A percentile compares a stretch with the other conserved stretches of the same genome.
Conservation (phyloP, 2,888 invertebrate genomes). For the Fissipunctia ypsillon region DNA sequence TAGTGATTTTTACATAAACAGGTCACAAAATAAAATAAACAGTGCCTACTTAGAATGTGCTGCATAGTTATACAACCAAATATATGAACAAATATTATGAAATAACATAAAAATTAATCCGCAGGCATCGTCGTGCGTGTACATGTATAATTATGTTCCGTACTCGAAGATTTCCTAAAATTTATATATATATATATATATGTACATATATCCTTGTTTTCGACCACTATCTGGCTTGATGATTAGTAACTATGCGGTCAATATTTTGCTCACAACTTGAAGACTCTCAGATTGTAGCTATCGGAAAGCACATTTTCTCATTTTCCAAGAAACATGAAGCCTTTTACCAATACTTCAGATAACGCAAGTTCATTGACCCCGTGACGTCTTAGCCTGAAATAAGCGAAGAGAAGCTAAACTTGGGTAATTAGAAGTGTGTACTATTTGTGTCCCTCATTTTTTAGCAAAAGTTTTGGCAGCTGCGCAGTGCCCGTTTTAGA, state of each 20-base stretch:
- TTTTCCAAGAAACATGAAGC: conserved; percentile 34
- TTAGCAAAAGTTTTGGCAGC: conserved; percentile 69
- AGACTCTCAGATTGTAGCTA: not conserved
- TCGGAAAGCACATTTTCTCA: conserved; percentile 33
- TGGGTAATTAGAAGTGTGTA: conserved; percentile 61
- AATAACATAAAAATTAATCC: too few species aligned
- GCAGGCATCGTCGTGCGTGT: too few species aligned
- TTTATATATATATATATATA: too few species aligned
- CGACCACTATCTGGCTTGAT: too few species aligned
- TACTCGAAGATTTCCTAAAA: not conserved
- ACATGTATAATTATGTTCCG: not conserved
- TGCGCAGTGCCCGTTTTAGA: conserved; percentile 50
- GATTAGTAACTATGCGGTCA: not conserved
- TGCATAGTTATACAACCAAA: too few species aligned
- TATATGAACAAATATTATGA: too few species aligned
- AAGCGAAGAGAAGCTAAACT: conserved; percentile 60
- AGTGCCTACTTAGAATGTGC: too few species aligned
- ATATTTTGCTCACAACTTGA: too few species aligned
- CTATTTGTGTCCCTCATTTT: conserved; percentile 64
- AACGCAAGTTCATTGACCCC: conserved; percentile 60
- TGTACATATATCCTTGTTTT: not conserved
- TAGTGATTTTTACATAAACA: too few species aligned
- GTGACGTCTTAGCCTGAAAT: conserved; percentile 63
- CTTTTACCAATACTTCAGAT: conserved; percentile 47
- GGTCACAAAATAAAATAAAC: too few species aligned